Conservation (phyloP, 2,888 invertebrate species). For the Lithophane leautieri region DNA sequence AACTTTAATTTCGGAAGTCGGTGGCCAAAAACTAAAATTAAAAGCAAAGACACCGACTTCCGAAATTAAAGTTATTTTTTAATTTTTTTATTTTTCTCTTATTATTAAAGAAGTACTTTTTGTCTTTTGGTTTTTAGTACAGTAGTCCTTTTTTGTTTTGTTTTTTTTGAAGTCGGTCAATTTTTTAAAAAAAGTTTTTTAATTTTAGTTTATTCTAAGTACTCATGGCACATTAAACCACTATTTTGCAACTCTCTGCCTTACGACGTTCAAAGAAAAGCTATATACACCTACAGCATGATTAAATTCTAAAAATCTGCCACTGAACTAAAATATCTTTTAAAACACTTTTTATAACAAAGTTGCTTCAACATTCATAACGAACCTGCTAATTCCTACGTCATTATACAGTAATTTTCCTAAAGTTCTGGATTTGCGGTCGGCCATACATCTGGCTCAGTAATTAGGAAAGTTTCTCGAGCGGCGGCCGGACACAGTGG, state of each 20-base stretch:
- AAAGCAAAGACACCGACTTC: too few relatives aligned
- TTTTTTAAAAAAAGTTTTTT: too few relatives aligned
- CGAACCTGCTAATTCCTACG: slow-evolving; percentile 1
- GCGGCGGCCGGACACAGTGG: slow-evolving; percentile 22
- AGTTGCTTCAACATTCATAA: background rate
- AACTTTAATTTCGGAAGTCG: too few relatives aligned
- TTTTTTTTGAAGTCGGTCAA: too few relatives aligned
- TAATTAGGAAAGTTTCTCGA: slow-evolving; percentile 62
- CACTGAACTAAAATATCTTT: background rate
- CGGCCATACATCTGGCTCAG: slow-evolving; percentile 29
- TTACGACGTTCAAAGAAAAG: background rate
- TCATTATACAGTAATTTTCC: slow-evolving; percentile 5
- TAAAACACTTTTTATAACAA: background rate
- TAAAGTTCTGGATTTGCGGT: slow-evolving; percentile 46
- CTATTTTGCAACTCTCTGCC: background rate
- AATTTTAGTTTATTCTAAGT: background rate
- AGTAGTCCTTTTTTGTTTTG: too few relatives aligned
- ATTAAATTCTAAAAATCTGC: background rate
- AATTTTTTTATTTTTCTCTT: too few relatives aligned
- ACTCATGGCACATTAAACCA: background rate
- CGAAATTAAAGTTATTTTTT: too few relatives aligned
- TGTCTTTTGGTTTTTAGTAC: too few relatives aligned
- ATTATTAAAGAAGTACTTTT: too few relatives aligned
- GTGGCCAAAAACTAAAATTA: too few relatives aligned
- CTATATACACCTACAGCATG: accelerated